phyloP scores from a whole-genome alignment of 2,113 vertebrate genomes.

The Eptatretus burgeri region DNA sequence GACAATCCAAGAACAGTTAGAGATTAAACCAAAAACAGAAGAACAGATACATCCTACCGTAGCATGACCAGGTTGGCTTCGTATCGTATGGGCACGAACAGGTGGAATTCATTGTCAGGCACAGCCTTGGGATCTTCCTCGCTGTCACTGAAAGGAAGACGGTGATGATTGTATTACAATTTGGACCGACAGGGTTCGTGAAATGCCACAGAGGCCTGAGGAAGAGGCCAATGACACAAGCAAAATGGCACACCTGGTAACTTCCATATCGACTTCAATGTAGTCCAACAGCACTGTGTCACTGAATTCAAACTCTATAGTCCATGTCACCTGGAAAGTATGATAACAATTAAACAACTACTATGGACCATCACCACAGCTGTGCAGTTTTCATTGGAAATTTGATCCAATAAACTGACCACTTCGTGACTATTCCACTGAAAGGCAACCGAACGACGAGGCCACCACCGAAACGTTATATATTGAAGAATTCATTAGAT shows the following conservation, averaged over 20 bases:
- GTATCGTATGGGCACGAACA: constrained; percentile 4
- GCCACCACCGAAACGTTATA: neutral
- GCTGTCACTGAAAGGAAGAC: neutral
- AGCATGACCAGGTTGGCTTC: neutral
- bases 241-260: neutral
- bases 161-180: neutral
- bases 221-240: constrained; percentile 1
- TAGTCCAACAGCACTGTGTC: neutral
- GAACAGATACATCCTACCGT: constrained; percentile 1
- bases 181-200: neutral
- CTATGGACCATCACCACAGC: neutral
- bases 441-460: neutral
- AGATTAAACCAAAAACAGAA: neutral
- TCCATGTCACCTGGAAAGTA: neutral
- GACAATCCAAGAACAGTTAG: neutral
- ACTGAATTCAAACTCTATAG: neutral
- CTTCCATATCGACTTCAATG: constrained; percentile 4
- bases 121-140: neutral
- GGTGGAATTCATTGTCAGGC: neutral
- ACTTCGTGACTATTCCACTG: neutral
- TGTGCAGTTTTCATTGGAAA: neutral
- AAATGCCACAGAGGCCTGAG: neutral
- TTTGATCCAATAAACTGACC: neutral
- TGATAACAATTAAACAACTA: neutral
- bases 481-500: neutral